Base-by-base conservation (phyloP, 2,797 vertebrate genomes). In the Rhabdomys pumilio region DNA sequence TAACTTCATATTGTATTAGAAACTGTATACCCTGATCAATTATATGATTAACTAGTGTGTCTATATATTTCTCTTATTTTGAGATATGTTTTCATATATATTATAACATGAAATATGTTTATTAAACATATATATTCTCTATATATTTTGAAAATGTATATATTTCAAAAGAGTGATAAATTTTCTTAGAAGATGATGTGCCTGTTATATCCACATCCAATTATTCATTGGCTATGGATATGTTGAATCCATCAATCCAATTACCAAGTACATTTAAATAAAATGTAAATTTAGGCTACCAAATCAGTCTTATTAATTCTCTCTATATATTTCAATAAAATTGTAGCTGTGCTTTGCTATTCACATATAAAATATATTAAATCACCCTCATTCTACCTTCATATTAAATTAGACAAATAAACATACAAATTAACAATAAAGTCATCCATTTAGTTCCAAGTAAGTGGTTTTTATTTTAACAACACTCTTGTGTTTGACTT, bases 1-100 rank as follows among this genome's bases (percentile, higher is more conserved):
- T 95, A 10, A 92, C 1, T 67, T 90, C 87, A 92, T 29, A 85
- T 90, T 91, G 0, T 75, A 75, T 96, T 94, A 72, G n/a, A 79
- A 81, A 11, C 22, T 91, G 4, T 80, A 96, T 53, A 83, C 3
- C 3, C 44, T 34, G 34, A 5, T 94, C 92, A 94, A 55, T 53
- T 93, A 26, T 2, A 87, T 50, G 72, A 87, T 96, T 94, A 57
- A 77, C 8, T 72, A 93, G 22, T 93, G 24, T 76, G 19, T 44
- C n/a, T 79, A 57, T 50, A 75, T 89, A 14, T 88, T 83, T 83
- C 1, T 29, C 50, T 80, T 12, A 91, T 41, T 53, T 38, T 94
- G 81, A 94, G 95, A 57, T 76, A 75, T 29, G 0, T 81, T 89
- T 1, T 92, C 80, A 75, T 2, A 77, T 11, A 47, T 90, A 19